Base-by-base conservation (phyloP, 1,140 invertebrate genomes). In the Halictus rubicundus region DNA sequence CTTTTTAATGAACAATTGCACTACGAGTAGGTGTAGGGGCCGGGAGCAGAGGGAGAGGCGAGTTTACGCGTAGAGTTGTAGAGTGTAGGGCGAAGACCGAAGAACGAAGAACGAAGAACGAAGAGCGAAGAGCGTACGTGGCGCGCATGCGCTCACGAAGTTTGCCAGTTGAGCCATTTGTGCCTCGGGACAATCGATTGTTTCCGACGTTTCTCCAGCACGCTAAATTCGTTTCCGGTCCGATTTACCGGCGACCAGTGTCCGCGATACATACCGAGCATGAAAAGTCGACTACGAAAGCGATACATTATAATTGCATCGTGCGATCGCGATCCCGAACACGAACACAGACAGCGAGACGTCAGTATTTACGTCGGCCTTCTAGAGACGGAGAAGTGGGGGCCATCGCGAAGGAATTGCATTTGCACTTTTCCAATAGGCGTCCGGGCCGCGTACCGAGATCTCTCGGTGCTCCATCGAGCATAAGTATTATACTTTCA, bases 221-320 rank as follows among this genome's bases (percentile, higher is more conserved):
- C 81, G 71, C 57, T 83, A 83, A 83, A 83, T 78, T 83, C 81
- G 72, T 80, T 83, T 83, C 81, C 81, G 81, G 81, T 80, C 81
- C 78, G 78, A 80, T 83, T 83, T 80, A 80, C 60, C 42, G 78
- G 68, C 59, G 72, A 70, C 59, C 57, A 46, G 80, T 64, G 64
- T 68, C 68, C 73, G 61, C 75, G 60, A 66, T 54, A 37, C 74
- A 42, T 78, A 42, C 49, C 23, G 57, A 19, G 23, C 52, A 52
- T 59, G 80, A 78, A 77, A 78, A 71, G 42, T 81, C 60, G 49
- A 32, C 39, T 71, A 60, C 42, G 68, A 78, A 71, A 70, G 68
- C 68, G 42, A 80, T 68, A 60, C 52, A 21, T 74, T 66, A 66
- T 79, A 73, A 79, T 74, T 79, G 63, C 70, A 54, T 54, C 27